A percentile compares a stretch with the other conserved stretches of the same genome.
These are phyloP conservation scores for Halcyon senegalensis DNA, from an alignment of 2,113 vertebrate species.

Conservation along the genomic window DNA sequence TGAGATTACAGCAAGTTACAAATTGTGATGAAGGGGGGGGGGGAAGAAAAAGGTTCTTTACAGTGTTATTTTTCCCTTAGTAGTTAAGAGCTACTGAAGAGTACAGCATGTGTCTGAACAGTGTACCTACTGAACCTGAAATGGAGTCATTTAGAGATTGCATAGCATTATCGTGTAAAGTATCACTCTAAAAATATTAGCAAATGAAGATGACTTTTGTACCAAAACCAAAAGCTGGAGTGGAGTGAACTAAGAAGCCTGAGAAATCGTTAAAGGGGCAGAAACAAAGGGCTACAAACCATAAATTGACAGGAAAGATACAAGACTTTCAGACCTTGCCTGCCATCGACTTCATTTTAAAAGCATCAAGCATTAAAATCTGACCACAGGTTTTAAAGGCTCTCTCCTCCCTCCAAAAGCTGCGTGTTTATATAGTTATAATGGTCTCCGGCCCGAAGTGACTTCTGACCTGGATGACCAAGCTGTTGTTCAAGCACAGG, in stretches of 20 bases:
- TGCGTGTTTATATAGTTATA: not conserved
- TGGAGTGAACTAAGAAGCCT: not conserved
- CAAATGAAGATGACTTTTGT: not conserved
- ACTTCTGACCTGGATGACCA: not conserved
- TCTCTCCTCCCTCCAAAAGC: not conserved
- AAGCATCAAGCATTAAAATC: not conserved
- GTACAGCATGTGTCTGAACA: not conserved
- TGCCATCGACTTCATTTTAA: not conserved
- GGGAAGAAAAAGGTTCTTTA: not conserved
- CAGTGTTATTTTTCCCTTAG: not conserved
- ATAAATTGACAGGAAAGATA: not conserved
- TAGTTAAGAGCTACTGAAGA: not conserved
- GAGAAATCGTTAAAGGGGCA: not conserved
- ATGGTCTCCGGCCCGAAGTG: not conserved
- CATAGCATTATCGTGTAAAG: not conserved
- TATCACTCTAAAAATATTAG: not conserved
- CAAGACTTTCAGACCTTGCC: not conserved
- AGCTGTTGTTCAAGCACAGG: not conserved
- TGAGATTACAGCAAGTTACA: not conserved
- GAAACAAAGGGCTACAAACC: not conserved
- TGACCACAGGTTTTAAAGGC: not conserved
- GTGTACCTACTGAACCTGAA: not conserved
- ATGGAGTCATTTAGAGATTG: not conserved
- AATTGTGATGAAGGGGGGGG: not conserved
- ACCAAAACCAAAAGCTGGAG: not conserved